phyloP scores from a whole-genome alignment of 2,888 invertebrate genomes.

The Invenusta paracnida region DNA sequence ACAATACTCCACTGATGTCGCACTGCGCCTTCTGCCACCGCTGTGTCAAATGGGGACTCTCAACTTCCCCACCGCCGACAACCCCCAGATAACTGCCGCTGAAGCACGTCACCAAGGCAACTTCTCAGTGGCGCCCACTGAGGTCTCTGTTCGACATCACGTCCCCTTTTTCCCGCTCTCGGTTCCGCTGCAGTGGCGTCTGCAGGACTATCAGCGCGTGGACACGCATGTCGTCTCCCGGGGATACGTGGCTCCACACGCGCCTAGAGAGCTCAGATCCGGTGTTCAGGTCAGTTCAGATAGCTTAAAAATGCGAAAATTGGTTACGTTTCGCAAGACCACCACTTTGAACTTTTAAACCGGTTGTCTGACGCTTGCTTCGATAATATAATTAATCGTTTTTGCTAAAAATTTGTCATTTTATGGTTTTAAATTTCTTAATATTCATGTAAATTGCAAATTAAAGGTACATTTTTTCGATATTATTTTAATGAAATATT shows the following conservation, averaged over 20 bases:
- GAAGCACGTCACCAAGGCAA: not conserved
- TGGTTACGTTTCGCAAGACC: too few relatives aligned
- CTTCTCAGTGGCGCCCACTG: not conserved
- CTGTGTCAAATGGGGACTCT: not conserved
- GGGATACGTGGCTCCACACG: slow-evolving; percentile 54
- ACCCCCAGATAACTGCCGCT: not conserved
- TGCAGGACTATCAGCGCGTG: slow-evolving; percentile 52
- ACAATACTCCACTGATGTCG: too few relatives aligned
- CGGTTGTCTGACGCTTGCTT: too few relatives aligned
- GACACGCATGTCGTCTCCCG: slow-evolving; percentile 51
- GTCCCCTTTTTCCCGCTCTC: slow-evolving; percentile 42
- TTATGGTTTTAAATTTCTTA: too few relatives aligned
- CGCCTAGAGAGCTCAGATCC: slow-evolving; percentile 51
- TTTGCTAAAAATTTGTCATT: too few relatives aligned
- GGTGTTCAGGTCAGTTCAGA: slow-evolving; percentile 53
- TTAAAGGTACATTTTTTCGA: too few relatives aligned
- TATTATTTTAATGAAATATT: too few relatives aligned
- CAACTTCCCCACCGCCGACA: not conserved
- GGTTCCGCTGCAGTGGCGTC: slow-evolving; percentile 56
- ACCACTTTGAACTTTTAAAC: too few relatives aligned
- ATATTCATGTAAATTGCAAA: too few relatives aligned
- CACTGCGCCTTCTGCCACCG: too few relatives aligned
- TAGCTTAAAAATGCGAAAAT: too few relatives aligned
- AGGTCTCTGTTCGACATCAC: not conserved
- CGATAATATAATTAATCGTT: too few relatives aligned